phyloP scores from a whole-genome alignment of 2,888 invertebrate species.

The Dicyrtoma fusca region DNA sequence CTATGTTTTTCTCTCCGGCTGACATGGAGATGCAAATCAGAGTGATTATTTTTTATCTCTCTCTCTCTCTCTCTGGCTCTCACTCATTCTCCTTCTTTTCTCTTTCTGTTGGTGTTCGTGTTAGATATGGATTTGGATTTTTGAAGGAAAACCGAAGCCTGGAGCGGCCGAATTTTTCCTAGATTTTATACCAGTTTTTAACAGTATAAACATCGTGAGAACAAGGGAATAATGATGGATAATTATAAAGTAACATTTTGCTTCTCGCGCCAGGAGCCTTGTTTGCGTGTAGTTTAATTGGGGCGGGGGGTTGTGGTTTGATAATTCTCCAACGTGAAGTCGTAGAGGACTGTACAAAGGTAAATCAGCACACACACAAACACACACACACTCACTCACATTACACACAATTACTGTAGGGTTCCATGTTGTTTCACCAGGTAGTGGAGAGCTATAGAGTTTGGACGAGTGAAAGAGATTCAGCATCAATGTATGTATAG shows the following conservation, averaged over 20 bases:
- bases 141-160: constrained; percentile 40
- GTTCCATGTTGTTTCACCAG: too few relatives aligned
- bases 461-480: too few relatives aligned
- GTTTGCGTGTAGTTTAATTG: constrained; percentile 56
- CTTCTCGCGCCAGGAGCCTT: constrained; percentile 56
- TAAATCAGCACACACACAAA: constrained; percentile 14
- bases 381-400: background rate
- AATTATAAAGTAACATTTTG: constrained; percentile 56
- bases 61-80: background rate
- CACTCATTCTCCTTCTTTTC: background rate
- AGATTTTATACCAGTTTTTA: constrained; percentile 44
- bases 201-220: constrained; percentile 55
- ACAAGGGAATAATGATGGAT: constrained; percentile 55
- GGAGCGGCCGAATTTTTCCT: constrained; percentile 44
- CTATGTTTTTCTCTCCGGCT: constrained; percentile 22
- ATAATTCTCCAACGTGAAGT: constrained; percentile 34
- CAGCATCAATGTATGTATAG: too few relatives aligned
- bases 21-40: constrained; percentile 32
- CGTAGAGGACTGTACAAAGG: background rate
- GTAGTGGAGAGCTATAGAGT: too few relatives aligned
- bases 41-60: constrained; percentile 14
- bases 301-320: constrained; percentile 53
- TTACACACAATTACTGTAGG: background rate
- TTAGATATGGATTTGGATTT: constrained; percentile 30
- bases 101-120: constrained; percentile 20